Evolutionary conservation across 2,888 invertebrate genomes (phyloP).

Genomic region (Amblyteles armatorius): DNA sequence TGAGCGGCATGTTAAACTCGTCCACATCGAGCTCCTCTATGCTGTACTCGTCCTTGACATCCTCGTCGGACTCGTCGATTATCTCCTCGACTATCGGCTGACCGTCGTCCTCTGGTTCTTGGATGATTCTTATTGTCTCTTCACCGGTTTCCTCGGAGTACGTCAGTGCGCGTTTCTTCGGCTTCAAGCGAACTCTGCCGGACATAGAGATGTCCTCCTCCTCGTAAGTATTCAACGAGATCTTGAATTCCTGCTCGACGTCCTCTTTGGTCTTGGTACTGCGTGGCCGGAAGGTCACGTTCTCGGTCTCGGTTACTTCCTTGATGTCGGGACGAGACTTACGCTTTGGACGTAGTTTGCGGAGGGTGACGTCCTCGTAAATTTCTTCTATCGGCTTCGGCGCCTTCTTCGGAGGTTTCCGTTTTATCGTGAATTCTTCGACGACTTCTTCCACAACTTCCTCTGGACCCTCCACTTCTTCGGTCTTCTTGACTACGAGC

Average conservation of each 20-base stretch:
- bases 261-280: conserved; percentile 92
- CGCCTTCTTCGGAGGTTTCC: conserved; percentile 84
- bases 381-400: conserved; percentile 87
- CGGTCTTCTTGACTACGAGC: conserved; percentile 74
- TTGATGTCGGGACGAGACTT: conserved; percentile 89
- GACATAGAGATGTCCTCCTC: conserved; percentile 95
- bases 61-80: conserved; percentile 88
- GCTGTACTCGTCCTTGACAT: conserved; percentile 86
- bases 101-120: conserved; percentile 88
- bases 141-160: conserved; percentile 92
- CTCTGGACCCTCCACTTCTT: conserved; percentile 72
- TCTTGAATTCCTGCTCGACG: conserved; percentile 95
- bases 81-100: conserved; percentile 88
- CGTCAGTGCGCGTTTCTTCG: conserved; percentile 89
- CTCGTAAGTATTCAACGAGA: conserved; percentile 93
- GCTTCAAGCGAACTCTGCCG: conserved; percentile 91
- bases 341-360: conserved; percentile 89
- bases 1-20: conserved; percentile 82
- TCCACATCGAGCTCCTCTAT: conserved; percentile 82
- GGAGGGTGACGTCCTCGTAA: conserved; percentile 90
- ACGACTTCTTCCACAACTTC: conserved; percentile 75
- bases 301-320: conserved; percentile 91
- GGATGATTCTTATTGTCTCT: conserved; percentile 89
- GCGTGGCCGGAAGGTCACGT: conserved; percentile 92
- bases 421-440: conserved; percentile 85